phyloP scores from a whole-genome alignment of 2,888 invertebrate genomes.

The Eumerus sabulonum region DNA sequence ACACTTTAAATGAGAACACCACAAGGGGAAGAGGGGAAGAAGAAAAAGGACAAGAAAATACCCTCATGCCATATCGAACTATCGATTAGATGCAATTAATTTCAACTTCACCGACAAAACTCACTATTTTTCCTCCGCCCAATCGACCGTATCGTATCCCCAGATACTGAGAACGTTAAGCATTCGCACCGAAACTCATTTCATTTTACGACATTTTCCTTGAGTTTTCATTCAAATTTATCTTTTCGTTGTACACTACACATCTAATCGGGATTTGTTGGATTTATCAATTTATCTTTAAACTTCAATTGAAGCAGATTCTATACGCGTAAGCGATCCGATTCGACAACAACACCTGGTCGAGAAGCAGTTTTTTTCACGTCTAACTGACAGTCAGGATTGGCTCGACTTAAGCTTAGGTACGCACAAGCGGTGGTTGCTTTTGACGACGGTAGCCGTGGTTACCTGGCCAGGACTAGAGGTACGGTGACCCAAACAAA shows the following conservation, averaged over 20 bases:
- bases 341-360: slow-evolving; percentile 47
- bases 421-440: slow-evolving; percentile 51
- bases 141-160: not conserved
- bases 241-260: not conserved
- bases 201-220: slow-evolving; percentile 1
- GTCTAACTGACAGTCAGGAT: slow-evolving; percentile 43
- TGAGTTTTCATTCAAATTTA: slow-evolving; percentile 14
- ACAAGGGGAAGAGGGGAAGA: no score
- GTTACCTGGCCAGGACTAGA: slow-evolving; percentile 58
- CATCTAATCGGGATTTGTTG: slow-evolving; percentile 15
- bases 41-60: no score
- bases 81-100: slow-evolving; percentile 67
- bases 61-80: slow-evolving; percentile 48
- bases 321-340: not conserved
- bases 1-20: no score
- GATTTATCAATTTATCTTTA: not conserved
- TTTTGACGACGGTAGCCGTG: slow-evolving; percentile 63
- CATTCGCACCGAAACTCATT: no score
- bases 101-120: slow-evolving; percentile 19
- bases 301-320: no score
- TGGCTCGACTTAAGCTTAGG: slow-evolving; percentile 14
- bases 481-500: slow-evolving; percentile 62
- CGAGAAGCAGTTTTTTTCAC: slow-evolving; percentile 42
- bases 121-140: slow-evolving; percentile 26
- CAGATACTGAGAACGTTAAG: not conserved